Conservation (phyloP, 1,140 invertebrate species). For the Chionoecetes opilio region DNA sequence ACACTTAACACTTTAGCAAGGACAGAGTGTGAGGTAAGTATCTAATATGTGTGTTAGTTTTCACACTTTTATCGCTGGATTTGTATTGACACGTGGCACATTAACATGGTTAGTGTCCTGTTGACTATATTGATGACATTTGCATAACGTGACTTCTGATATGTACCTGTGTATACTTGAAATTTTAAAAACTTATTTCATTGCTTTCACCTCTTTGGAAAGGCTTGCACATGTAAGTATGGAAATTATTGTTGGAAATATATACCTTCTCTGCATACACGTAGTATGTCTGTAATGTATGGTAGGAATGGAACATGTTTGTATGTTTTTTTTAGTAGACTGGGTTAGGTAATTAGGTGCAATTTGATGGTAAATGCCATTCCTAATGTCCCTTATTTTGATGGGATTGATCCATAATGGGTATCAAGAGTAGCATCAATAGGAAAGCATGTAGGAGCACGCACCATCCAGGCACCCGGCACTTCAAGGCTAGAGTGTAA, state of each 20-base stretch:
- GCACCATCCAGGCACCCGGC: no score
- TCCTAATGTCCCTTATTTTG: no score
- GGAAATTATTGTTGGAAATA: neutral
- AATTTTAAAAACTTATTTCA: constrained; percentile 67
- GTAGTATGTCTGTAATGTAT: no score
- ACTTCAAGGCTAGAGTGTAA: no score
- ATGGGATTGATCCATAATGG: no score
- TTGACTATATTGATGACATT: constrained; percentile 38
- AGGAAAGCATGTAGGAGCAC: no score
- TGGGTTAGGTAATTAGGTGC: no score
- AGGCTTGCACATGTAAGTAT: constrained; percentile 76
- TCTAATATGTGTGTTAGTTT: neutral
- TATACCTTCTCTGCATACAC: neutral
- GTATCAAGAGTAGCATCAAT: no score
- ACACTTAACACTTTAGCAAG: neutral
- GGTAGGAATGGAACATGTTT: no score
- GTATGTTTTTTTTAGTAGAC: no score
- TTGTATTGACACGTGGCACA: constrained; percentile 57
- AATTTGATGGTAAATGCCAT: no score
- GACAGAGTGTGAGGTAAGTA: neutral
- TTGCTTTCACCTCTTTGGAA: constrained; percentile 75
- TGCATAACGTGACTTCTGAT: constrained; percentile 29
- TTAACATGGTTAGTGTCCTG: neutral
- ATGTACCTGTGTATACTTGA: neutral
- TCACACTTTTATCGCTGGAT: constrained; percentile 5